Conservation (phyloP, 2,888 invertebrate genomes). For the Coleophora deauratella region DNA sequence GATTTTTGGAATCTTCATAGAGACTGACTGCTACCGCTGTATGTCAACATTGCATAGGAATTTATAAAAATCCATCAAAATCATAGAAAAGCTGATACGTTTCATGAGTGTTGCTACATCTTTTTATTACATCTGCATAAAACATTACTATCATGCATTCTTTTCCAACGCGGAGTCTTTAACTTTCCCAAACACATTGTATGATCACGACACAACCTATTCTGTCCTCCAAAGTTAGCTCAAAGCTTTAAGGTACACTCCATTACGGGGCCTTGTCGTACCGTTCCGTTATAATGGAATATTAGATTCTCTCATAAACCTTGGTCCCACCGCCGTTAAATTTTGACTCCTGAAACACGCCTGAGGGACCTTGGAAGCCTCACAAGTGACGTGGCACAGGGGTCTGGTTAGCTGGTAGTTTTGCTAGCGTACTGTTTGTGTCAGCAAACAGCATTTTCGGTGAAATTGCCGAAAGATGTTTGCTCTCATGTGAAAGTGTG, state of each 20-base stretch:
- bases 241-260: constrained; percentile 31
- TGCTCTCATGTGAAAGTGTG: constrained; percentile 31
- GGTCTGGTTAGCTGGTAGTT: constrained; percentile 31
- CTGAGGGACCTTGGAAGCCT: constrained; percentile 14
- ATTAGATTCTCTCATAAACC: constrained; percentile 58
- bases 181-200: too few relatives aligned
- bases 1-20: too few relatives aligned
- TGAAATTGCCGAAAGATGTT: constrained; percentile 51
- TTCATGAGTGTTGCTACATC: too few relatives aligned
- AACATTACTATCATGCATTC: too few relatives aligned
- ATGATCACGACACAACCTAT: too few relatives aligned
- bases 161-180: too few relatives aligned
- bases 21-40: too few relatives aligned
- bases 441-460: constrained; percentile 40
- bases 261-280: constrained; percentile 43
- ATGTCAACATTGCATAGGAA: too few relatives aligned
- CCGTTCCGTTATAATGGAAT: constrained; percentile 56
- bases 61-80: too few relatives aligned
- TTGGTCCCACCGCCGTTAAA: constrained; percentile 39
- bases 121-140: too few relatives aligned
- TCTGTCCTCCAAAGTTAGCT: too few relatives aligned
- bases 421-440: constrained; percentile 37
- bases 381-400: constrained; percentile 13
- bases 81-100: too few relatives aligned
- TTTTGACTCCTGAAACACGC: constrained; percentile 41